Evolutionary conservation across 1,140 invertebrate genomes (phyloP), one percentile per base, ranked within the genome.

Genomic region (Mycetomoellerius zeteki): DNA sequence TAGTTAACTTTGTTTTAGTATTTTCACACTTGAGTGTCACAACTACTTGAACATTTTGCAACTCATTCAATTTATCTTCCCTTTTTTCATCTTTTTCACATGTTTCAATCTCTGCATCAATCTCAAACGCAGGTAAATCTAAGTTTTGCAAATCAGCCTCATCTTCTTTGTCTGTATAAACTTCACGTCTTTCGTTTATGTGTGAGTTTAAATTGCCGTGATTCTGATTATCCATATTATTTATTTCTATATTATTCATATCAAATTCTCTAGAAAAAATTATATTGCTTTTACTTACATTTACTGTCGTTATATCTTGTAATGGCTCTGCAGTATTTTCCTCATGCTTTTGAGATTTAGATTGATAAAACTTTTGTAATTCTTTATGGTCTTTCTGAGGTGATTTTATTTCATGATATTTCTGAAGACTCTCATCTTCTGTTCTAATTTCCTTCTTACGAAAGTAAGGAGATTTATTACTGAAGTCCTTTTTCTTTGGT

Each of bases 401-500:
- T 8, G 16, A 82, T 33, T 86, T 77, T 4, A 19, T 65, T 19
- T 90, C 86, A 10, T 85, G 50, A 33, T 64, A 58, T n/a, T 75
- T 72, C 1, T 71, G 76, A 10, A 52, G 21, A 43, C 50, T 82
- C 4, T 58, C 71, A 21, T 91, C 81, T 54, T 88, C 89, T 21
- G 67, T 92, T 65, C 37, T 88, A 0, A 86, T 69, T 43, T 94
- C 93, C 58, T 91, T 93, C 16, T 60, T 92, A 16, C 69, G 91
- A 37, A 88, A 30, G 37, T 87, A 88, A 16, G 87, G 86, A 60
- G 88, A 91, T 62, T 94, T 94, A n/a, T 84, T 47, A 16, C 71
- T 81, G 33, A 77, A 84, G 14, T 94, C 93, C 71, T 92, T 92
- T 27, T 91, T 93, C 24, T 88, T 92, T 60, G 90, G 91, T 0